Evolutionary conservation across 2,113 vertebrate species (phyloP).

Genomic region (Galbula dea): DNA sequence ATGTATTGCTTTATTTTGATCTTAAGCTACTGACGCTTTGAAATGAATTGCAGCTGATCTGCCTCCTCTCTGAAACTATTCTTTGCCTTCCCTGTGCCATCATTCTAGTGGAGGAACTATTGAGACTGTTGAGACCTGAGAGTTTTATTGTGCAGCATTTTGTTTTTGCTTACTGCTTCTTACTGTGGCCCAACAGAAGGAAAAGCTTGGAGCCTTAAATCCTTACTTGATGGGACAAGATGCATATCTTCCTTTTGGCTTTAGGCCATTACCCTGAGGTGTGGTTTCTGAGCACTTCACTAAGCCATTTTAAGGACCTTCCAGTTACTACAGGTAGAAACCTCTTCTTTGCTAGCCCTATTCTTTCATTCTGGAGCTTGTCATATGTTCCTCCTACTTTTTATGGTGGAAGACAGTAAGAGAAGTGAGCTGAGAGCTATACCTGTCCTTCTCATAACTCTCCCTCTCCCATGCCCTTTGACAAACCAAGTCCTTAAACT

Average conservation of each 20-base stretch:
- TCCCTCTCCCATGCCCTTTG: background rate
- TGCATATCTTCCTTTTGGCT: background rate
- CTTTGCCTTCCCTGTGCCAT: background rate
- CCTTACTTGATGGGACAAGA: background rate
- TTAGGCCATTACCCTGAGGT: background rate
- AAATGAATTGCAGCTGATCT: background rate
- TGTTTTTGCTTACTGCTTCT: background rate
- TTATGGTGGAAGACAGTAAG: background rate
- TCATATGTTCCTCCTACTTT: background rate
- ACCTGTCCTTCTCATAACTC: background rate
- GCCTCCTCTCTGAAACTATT: background rate
- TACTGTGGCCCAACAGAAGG: background rate
- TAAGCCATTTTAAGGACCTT: background rate
- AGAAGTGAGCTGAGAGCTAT: background rate
- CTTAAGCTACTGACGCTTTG: background rate
- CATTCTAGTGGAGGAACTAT: background rate
- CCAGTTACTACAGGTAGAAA: background rate
- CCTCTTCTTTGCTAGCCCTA: background rate
- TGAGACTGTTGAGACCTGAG: background rate
- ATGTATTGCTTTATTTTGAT: background rate
- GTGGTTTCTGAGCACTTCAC: background rate
- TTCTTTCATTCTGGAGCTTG: background rate
- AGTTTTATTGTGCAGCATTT: background rate
- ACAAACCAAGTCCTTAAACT: background rate
- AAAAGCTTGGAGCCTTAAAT: background rate